Conservation (phyloP, 2,113 vertebrate species). For the Anser cygnoides region DNA sequence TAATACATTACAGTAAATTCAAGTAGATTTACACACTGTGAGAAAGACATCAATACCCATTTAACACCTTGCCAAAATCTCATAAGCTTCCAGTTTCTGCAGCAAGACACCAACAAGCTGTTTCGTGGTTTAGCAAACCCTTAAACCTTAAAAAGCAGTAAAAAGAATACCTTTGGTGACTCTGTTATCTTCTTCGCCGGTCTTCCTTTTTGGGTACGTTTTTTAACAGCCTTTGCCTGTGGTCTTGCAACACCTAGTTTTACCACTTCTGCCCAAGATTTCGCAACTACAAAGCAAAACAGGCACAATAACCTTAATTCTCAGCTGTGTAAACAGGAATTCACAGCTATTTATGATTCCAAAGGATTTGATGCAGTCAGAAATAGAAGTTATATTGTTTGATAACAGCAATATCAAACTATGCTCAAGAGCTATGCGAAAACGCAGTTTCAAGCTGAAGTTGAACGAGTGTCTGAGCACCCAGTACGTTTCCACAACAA, state of each 20-base stretch:
- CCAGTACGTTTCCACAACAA: background rate
- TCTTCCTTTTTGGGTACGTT: background rate
- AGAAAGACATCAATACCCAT: background rate
- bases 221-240: slow-evolving; percentile 62
- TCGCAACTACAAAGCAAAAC: slow-evolving; percentile 69
- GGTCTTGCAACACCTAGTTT: slow-evolving; percentile 80
- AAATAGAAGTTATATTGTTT: rapidly evolving
- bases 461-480: background rate
- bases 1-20: background rate
- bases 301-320: background rate
- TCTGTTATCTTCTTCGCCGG: slow-evolving; percentile 44
- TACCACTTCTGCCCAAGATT: slow-evolving; percentile 86
- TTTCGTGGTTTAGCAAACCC: background rate
- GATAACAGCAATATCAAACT: background rate
- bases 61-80: background rate
- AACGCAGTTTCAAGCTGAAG: background rate
- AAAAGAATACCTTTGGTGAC: slow-evolving; percentile 63
- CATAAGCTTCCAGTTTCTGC: background rate
- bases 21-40: background rate
- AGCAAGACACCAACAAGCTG: background rate
- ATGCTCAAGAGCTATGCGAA: background rate
- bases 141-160: background rate
- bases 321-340: background rate
- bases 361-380: background rate
- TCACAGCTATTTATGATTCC: background rate